Conservation (phyloP, 2,797 vertebrate species). For the Lycodopsis pacificus region DNA sequence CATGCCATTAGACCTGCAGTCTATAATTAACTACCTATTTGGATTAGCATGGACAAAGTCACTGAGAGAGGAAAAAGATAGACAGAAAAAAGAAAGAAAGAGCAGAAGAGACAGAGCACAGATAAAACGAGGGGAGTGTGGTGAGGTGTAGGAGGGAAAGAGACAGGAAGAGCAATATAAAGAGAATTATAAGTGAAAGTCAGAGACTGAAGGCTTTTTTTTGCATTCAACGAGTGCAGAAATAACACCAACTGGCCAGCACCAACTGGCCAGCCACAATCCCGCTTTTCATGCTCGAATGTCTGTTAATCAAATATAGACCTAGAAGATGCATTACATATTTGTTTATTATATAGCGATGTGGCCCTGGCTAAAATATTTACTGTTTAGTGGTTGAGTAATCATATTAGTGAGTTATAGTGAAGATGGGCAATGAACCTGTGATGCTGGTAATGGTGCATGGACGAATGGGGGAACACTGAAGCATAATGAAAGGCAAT, state of each 20-base stretch:
- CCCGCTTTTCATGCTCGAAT: background rate
- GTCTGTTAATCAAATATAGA: background rate
- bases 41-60: conserved; percentile 78
- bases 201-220: conserved; percentile 8
- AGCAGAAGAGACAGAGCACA: background rate
- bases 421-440: background rate
- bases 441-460: background rate
- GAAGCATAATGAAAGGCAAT: background rate
- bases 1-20: conserved; percentile 74
- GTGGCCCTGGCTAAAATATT: background rate
- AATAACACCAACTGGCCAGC: background rate
- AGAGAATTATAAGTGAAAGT: conserved; percentile 9
- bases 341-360: conserved; percentile 6
- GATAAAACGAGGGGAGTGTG: background rate
- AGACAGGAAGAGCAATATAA: conserved; percentile 7
- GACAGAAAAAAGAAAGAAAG: conserved; percentile 14
- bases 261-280: background rate
- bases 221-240: background rate
- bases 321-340: background rate
- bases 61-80: conserved; percentile 47
- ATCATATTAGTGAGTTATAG: conserved; percentile 11
- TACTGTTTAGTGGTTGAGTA: background rate
- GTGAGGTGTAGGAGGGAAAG: conserved; percentile 5
- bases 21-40: conserved; percentile 82
- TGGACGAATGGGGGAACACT: background rate